Base-by-base conservation (phyloP, 2,113 vertebrate genomes). In the Aleadryas rufinucha region DNA sequence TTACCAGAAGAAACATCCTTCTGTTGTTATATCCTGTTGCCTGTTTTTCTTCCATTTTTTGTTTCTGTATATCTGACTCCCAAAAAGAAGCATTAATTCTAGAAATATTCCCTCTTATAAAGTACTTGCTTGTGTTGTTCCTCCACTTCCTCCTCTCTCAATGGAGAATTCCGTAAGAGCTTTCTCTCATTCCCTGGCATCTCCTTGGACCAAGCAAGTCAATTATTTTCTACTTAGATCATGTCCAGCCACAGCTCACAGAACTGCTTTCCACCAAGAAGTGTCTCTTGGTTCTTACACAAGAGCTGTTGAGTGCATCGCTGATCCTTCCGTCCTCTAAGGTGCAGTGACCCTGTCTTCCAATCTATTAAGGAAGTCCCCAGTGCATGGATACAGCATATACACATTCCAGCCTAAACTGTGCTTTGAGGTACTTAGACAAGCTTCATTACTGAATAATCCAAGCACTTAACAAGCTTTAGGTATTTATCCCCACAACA, bases 401-500 rank as follows among this genome's bases (percentile, higher is more conserved):
- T 14, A 56, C 47, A 78, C 85, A 80, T 90, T 96, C 76, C 86
- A 93, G 33, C 17, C 69, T 44, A 63, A 74, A 77, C 23, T 57
- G 35, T 44, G 31, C 59, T 89, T 87, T 0, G 3, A 87, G 52
- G 56, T 87, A 82, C 89, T 91, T 78, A 64, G 72, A 89, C 53
- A 87, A 89, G 28, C 37, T 93, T 87, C 66, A 78, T 82, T 52
- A 95, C 84, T 76, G 74, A 85, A 89, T 56, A 94, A 91, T 74
- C 69, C 16, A 2, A 89, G 69, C 94, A 92, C 81, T 92, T 92
- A 84, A 84, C 42, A 89, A 94, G 68, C 89, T 94, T 84, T 89
- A 79, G 60, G 56, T 78, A 92, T 91, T 81, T 68, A 78, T 92
- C 60, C 91, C 41, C 44, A 53, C 68, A 84, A 75, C 33, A 75